These are phyloP conservation scores for Chionodraco myersi DNA, from an alignment of 2,113 vertebrate genomes.

Conservation along the genomic window DNA sequence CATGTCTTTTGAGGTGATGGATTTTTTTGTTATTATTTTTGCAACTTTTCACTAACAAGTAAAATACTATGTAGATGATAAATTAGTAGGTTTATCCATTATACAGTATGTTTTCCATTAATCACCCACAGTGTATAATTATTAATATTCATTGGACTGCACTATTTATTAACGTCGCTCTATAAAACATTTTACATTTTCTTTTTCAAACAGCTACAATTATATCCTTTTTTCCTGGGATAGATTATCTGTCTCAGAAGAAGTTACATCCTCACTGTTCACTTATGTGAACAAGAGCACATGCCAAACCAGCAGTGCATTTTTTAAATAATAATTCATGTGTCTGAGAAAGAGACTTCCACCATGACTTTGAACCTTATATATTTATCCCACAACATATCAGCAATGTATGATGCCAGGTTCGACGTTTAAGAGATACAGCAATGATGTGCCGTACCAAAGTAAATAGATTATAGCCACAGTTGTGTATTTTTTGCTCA, in stretches of 20 bases:
- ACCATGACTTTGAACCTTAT: background rate
- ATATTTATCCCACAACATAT: background rate
- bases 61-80: background rate
- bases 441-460: background rate
- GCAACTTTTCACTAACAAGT: background rate
- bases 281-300: slow-evolving; percentile 11
- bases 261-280: slow-evolving; percentile 10
- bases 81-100: background rate
- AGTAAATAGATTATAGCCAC: background rate
- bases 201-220: slow-evolving; percentile 13
- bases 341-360: background rate
- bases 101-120: slow-evolving; percentile 1
- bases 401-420: background rate
- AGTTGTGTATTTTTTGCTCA: background rate
- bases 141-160: background rate
- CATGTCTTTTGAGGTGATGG: slow-evolving; percentile 91
- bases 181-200: slow-evolving; percentile 29
- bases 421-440: background rate
- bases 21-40: background rate
- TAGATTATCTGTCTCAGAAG: slow-evolving; percentile 13
- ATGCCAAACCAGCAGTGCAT: background rate
- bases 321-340: background rate
- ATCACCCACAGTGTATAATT: slow-evolving; percentile 3
- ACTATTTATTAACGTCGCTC: background rate
- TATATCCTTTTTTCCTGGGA: background rate